Evolutionary conservation across 2,797 vertebrate genomes (phyloP).

Genomic region (Fringilla coelebs): DNA sequence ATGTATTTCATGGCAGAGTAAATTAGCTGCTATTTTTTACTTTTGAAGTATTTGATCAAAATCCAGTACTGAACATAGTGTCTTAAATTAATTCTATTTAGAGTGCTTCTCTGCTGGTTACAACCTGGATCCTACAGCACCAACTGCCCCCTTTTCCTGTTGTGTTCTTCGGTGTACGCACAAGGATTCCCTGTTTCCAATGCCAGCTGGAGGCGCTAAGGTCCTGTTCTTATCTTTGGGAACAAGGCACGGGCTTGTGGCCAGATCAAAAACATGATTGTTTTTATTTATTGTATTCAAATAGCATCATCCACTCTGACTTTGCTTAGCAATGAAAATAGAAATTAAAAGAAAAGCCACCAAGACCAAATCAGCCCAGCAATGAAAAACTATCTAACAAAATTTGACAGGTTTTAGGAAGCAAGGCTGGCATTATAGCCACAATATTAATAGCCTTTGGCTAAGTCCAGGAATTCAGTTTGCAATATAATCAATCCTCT

Average conservation of each 20-base stretch:
- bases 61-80: neutral
- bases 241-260: neutral
- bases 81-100: conserved; percentile 27
- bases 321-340: neutral
- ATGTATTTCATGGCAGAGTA: conserved; percentile 19
- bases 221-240: neutral
- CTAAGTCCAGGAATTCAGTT: neutral
- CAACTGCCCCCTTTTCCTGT: neutral
- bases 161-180: neutral
- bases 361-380: neutral
- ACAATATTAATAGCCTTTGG: neutral
- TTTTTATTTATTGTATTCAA: neutral
- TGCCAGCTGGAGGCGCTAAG: neutral
- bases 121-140: neutral
- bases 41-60: conserved; percentile 45
- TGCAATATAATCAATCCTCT: conserved; percentile 30
- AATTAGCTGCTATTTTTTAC: conserved; percentile 27
- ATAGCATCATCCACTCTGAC: neutral
- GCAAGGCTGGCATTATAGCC: neutral
- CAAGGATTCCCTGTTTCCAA: neutral
- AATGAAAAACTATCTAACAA: neutral
- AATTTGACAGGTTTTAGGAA: neutral
- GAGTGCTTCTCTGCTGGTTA: neutral
- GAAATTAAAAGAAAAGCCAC: neutral
- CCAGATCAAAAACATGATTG: neutral